phyloP scores from a whole-genome alignment of 2,797 vertebrate genomes.

The Sebastes vulpes region DNA sequence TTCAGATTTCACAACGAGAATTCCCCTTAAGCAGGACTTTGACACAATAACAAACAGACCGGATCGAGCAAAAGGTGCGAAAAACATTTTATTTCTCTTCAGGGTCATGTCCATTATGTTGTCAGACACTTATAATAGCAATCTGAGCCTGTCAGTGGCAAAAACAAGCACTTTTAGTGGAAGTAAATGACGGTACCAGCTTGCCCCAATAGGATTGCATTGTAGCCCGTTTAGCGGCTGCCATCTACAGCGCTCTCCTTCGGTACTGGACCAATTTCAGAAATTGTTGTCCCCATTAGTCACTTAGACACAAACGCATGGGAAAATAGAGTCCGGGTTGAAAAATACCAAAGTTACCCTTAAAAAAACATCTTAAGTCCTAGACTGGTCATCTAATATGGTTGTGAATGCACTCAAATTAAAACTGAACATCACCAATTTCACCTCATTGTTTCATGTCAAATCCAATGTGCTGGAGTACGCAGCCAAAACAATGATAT shows the following conservation, averaged over 20 bases:
- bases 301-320: too few species aligned
- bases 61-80: accelerated
- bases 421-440: neutral
- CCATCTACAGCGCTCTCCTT: neutral
- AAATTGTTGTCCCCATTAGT: too few species aligned
- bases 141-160: neutral
- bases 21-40: too few species aligned
- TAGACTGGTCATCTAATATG: neutral
- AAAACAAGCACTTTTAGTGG: neutral
- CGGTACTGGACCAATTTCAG: neutral
- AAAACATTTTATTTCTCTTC: too few species aligned
- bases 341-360: too few species aligned
- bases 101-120: neutral
- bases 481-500: neutral
- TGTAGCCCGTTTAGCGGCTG: too few species aligned
- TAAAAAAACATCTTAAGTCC: neutral
- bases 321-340: too few species aligned
- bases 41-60: too few species aligned
- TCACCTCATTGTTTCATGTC: neutral
- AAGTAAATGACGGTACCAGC: neutral
- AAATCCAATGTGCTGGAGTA: neutral
- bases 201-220: neutral
- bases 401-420: neutral
- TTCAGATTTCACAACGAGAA: too few species aligned
- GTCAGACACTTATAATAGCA: neutral